Evolutionary conservation across 1,140 invertebrate species (phyloP), one percentile per base, ranked within the genome.

Genomic region (Aphidius gifuensis): DNA sequence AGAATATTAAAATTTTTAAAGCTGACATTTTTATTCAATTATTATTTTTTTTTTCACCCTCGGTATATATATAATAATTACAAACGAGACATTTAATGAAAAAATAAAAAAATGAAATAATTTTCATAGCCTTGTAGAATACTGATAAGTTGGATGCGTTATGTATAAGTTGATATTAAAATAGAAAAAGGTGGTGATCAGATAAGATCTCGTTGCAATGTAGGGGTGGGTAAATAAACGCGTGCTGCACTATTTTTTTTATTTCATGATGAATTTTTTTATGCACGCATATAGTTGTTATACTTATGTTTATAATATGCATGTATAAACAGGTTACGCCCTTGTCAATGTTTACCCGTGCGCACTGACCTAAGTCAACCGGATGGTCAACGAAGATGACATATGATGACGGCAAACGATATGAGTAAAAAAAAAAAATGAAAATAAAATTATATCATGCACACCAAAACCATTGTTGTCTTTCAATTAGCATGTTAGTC

Each of bases 321-420:
- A 49, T 49, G 56, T 43, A 58, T 58, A 47, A 58, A 44, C 42
- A 63, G 58, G 49, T 60, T 44, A 60, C 49, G 49, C 58, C 58
- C 58, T 44, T 38, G 49, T 60, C 39, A 39, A 43, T 44, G 38
- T 16, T 23, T 43, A 38, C 64, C 67, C 69, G 67, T 69, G 69
- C 69, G 66, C 70, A 71, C 70, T 79, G 76, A 78, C 75, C 76
- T 77, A 64, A 71, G 71, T 72, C 70, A 74, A 73, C n/a, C 9
- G 38, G 38, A 60, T 39, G 32, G 47, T 60, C 39, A 42, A 40
- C 23, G 32, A 9, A 23, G 47, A 38, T 9, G 47, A 60, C 47
- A 23, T 53, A 43, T 43, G 53, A 55, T 55, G 53, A 55, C 9
- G 23, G 23, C 23, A 32, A 3, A 50, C 46, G 11, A 47, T 16